These are phyloP conservation scores for Trissonchulus sp. DNA, from an alignment of 2,888 invertebrate genomes.

Conservation along the genomic window DNA sequence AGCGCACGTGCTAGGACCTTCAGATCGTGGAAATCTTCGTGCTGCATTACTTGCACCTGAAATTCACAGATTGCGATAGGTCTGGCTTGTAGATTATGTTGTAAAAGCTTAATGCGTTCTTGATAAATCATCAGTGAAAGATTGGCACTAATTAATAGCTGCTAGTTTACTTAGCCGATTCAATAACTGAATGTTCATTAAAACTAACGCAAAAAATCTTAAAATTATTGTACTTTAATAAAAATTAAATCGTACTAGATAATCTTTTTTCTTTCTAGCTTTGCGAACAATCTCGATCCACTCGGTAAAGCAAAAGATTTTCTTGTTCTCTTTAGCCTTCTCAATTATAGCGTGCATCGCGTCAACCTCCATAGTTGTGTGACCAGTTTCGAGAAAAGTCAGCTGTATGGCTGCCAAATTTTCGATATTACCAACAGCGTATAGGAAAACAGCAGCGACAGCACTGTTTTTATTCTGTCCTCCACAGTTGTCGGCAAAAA, in stretches of 20 bases:
- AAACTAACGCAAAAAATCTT: too few species aligned
- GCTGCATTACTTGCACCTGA: too few species aligned
- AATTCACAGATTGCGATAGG: too few species aligned
- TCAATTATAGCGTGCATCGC: constrained; percentile 19
- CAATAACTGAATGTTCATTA: too few species aligned
- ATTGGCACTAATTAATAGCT: too few species aligned
- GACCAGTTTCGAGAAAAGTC: constrained; percentile 26
- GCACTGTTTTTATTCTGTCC: constrained; percentile 27
- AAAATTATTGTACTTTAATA: too few species aligned
- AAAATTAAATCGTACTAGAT: neutral
- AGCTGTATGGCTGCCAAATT: neutral
- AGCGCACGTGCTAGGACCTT: too few species aligned
- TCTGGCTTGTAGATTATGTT: too few species aligned
- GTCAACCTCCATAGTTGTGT: constrained; percentile 27
- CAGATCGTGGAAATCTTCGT: too few species aligned
- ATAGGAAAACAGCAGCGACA: constrained; percentile 11
- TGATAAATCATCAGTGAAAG: too few species aligned
- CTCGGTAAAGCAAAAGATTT: neutral
- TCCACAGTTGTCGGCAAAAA: constrained; percentile 27
- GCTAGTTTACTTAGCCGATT: too few species aligned
- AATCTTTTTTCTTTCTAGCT: constrained; percentile 12
- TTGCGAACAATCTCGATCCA: neutral
- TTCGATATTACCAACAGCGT: neutral
- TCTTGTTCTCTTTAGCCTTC: neutral
- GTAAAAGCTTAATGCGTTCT: too few species aligned